Evolutionary conservation across 1,140 invertebrate species (phyloP), one percentile per base, ranked within the genome.

Genomic region (Drosophila sproati): DNA sequence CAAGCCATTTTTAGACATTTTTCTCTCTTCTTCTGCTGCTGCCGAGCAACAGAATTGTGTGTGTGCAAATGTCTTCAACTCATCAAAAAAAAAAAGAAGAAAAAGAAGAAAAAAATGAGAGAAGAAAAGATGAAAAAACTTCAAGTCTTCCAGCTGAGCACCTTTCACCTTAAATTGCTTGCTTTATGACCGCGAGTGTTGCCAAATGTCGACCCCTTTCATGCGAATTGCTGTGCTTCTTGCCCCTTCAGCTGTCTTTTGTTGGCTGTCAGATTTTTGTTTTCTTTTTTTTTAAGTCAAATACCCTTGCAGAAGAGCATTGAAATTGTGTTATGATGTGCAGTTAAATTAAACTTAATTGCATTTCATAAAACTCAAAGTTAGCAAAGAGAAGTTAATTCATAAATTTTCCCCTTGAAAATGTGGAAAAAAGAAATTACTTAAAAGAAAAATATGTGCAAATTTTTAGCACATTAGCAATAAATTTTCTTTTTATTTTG

Each of bases 121-220:
- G 20, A 20, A 20, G 20, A 20, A 20, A 20, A 20, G 20, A 20
- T 20, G 20, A 20, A 20, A 20, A 20, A 20, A 20, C 71, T 57
- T 43, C 54, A 47, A 57, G 45, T 80, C 64, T 61, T 74, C 70
- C 75, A 74, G 62, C 75, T 73, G 41, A 70, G 83, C 83, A 88
- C 85, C 85, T 88, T 88, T 88, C 85, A 88, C 85, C 85, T 78
- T 89, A 88, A 88, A 85, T 82, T 85, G 80, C 82, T 80, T 88
- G 85, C 73, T 89, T 88, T 88, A 88, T 87, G 83, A 87, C 77
- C 74, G 69, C 74, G 69, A 73, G 69, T 73, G 73, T 79, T 79
- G 63, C n/a, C 48, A 77, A 73, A 77, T 77, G 77, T 79, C 74
- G 77, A 79, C 83, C 85, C 78, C 83, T 66, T 89, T 89, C 80